Evolutionary conservation across 2,797 vertebrate species (phyloP), one percentile per base, ranked within the genome.

Genomic region (Aulostomus chinensis): DNA sequence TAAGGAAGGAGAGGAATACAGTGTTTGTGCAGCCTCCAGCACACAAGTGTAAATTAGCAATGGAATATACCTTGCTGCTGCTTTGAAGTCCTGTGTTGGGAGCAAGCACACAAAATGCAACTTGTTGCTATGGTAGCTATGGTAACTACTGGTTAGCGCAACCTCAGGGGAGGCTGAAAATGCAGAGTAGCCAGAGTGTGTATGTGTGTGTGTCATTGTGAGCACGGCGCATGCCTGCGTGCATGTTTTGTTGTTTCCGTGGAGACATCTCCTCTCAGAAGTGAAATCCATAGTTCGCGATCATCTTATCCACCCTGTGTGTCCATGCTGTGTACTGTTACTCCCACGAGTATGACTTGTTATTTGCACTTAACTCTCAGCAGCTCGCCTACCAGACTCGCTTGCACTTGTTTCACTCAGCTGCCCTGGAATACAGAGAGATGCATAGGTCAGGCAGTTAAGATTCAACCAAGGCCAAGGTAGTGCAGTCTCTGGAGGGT

Each of bases 61-160:
- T 36, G 36, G 42, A 62, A 48, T 51, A 40, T 45, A 48, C 39
- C 33, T 37, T 28, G 40, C 63, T 72, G 35, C 43, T 57, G 30
- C 67, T 64, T 71, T 69, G 29, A 62, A 65, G 40, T 54, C 46
- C 24, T 76, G 68, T 26, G 16, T 80, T 10, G 45, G 59, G 68
- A 54, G 62, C 29, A 58, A 53, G 51, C 49, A 79, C 73, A 80
- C 73, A 67, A 73, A n/a, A 76, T 57, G 68, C 60, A 60, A 60
- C 64, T 60, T 68, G 73, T 81, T 78, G 68, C 64, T 49, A 36
- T 9, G 17, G 84, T 81, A 75, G 64, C 66, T 46, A 77, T 78
- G 73, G 81, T 59, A 83, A 87, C 79, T 41, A 40, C 38, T 55
- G 60, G 54, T 68, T 72, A 72, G 37, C 39, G 42, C 63, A 52